Percentiles rank a stretch among this genome's conserved stretches.
These are phyloP conservation scores for Callosobruchus maculatus DNA, from an alignment of 2,888 invertebrate species.

Conservation along the genomic window DNA sequence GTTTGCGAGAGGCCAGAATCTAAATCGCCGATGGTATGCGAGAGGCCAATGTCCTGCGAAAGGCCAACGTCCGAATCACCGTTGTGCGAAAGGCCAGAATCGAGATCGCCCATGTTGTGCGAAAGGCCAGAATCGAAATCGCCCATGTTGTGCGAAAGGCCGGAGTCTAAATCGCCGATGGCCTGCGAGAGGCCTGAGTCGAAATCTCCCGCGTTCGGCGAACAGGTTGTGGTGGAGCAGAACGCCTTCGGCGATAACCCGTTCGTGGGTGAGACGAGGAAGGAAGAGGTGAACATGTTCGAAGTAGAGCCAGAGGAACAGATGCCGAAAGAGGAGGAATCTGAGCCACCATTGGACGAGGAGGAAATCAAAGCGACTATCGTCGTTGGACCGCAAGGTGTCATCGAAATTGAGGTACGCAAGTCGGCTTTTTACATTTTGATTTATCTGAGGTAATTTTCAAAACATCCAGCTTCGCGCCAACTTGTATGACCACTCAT, in stretches of 20 bases:
- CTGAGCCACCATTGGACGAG: background rate
- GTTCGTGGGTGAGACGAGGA: background rate
- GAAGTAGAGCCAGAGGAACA: background rate
- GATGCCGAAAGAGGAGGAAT: constrained; percentile 2
- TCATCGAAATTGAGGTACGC: background rate
- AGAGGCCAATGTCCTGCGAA: background rate
- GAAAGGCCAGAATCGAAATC: background rate
- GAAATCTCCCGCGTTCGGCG: constrained; percentile 7
- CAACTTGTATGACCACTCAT: too few relatives aligned
- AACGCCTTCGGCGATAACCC: too few relatives aligned
- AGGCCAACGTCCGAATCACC: constrained; percentile 7
- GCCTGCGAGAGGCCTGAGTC: constrained; percentile 4
- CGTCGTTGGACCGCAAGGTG: background rate
- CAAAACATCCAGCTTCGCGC: too few relatives aligned
- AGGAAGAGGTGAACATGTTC: background rate
- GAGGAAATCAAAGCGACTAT: background rate
- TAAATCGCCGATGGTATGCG: background rate
- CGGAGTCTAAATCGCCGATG: constrained; percentile 3
- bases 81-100: constrained; percentile 3
- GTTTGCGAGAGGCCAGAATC: background rate
- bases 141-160: background rate
- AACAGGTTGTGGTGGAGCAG: background rate
- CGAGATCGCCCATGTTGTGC: background rate
- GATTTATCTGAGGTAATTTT: too few relatives aligned
- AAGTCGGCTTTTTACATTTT: too few relatives aligned